phyloP scores from a whole-genome alignment of 1,140 invertebrate genomes.

The Reticulitermes speratus region DNA sequence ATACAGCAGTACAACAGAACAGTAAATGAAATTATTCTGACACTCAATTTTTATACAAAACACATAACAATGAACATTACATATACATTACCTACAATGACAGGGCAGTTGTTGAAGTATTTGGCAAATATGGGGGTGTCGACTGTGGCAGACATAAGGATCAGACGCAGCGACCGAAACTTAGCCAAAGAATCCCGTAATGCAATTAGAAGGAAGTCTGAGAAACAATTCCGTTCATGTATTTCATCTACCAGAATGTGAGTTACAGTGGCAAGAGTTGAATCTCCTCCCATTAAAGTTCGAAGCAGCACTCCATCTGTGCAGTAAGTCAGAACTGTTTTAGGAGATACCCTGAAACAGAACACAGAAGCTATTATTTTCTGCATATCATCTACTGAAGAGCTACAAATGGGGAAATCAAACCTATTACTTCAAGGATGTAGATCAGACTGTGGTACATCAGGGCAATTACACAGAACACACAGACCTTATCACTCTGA shows the following conservation, averaged over 20 bases:
- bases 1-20: too few species aligned
- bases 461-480: background rate
- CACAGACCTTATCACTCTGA: too few species aligned
- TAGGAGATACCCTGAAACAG: conserved; percentile 65
- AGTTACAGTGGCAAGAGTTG: conserved; percentile 67
- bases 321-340: conserved; percentile 86
- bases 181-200: conserved; percentile 73
- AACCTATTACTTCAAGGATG: background rate
- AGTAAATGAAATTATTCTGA: too few species aligned
- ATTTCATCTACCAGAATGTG: conserved; percentile 93
- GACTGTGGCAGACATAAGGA: conserved; percentile 95
- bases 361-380: background rate
- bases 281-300: conserved; percentile 77
- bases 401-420: background rate
- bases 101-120: conserved; percentile 77
- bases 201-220: conserved; percentile 88
- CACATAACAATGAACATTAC: too few species aligned
- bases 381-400: background rate
- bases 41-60: too few species aligned
- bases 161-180: conserved; percentile 71
- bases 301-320: conserved; percentile 87
- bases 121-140: conserved; percentile 76
- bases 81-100: conserved; percentile 55
- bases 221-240: conserved; percentile 88
- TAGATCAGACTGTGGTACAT: background rate